Evolutionary conservation across 2,888 invertebrate species (phyloP).

Genomic region (Mamestra brassicae): DNA sequence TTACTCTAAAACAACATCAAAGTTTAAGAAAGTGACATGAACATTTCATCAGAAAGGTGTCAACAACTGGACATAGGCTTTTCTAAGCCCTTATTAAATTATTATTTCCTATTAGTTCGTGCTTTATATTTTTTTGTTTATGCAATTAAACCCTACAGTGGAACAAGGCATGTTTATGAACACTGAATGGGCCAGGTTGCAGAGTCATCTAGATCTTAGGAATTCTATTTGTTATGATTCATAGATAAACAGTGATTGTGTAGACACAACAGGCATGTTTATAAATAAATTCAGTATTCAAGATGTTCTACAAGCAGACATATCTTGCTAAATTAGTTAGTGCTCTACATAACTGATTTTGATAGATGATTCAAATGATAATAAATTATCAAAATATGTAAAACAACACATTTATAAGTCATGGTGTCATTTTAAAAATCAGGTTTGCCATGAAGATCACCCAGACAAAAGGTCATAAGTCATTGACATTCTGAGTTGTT

Average conservation of each 20-base stretch:
- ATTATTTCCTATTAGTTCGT: neutral
- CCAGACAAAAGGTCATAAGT: slow-evolving; percentile 33
- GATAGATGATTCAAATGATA: neutral
- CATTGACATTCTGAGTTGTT: slow-evolving; percentile 36
- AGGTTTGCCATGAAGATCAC: slow-evolving; percentile 34
- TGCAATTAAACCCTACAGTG: neutral
- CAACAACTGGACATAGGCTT: neutral
- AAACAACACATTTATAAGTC: slow-evolving; percentile 11
- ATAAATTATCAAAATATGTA: slow-evolving; percentile 5
- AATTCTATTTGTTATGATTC: slow-evolving; percentile 7
- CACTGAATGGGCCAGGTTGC: neutral
- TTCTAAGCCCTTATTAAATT: neutral
- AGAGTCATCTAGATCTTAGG: neutral
- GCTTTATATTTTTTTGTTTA: neutral
- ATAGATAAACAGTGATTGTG: slow-evolving; percentile 9
- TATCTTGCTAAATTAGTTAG: neutral
- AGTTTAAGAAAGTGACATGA: too few species aligned
- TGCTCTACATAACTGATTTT: slow-evolving; percentile 9
- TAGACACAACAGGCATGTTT: neutral
- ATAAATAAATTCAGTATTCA: slow-evolving; percentile 11
- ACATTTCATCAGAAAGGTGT: neutral
- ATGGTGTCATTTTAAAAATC: slow-evolving; percentile 13
- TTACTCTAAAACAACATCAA: neutral
- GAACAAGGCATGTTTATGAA: neutral
- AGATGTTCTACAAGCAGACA: neutral